phyloP scores from a whole-genome alignment of 1,140 invertebrate genomes.

The Drosophila elegans region DNA sequence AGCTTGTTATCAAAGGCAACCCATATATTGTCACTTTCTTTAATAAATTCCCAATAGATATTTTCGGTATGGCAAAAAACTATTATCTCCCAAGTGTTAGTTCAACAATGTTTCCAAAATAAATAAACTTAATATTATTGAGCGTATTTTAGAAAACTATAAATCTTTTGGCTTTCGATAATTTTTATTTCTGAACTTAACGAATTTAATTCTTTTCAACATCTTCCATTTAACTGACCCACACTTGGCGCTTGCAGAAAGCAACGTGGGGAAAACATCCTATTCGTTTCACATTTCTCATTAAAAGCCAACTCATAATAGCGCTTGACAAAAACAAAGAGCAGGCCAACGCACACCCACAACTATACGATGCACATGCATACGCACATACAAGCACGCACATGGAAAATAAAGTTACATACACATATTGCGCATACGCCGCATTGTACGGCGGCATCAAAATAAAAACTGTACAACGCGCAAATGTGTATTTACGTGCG shows the following conservation, averaged over 20 bases:
- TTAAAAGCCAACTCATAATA: slow-evolving; percentile 48
- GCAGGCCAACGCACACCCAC: slow-evolving; percentile 6
- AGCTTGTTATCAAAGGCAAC: too few species aligned
- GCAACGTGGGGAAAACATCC: slow-evolving; percentile 11
- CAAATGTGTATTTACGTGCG: not conserved
- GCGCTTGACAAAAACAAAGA: slow-evolving; percentile 50
- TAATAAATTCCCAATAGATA: too few species aligned
- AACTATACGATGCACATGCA: slow-evolving; percentile 5
- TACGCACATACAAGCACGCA: slow-evolving; percentile 29
- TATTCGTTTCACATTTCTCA: slow-evolving; percentile 44
- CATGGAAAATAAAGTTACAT: slow-evolving; percentile 29
- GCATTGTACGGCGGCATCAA: slow-evolving; percentile 43
- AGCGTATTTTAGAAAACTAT: too few species aligned
- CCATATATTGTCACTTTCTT: too few species aligned
- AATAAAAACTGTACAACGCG: slow-evolving; percentile 54
- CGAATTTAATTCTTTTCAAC: not conserved
- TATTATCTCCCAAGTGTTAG: too few species aligned
- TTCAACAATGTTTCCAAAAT: too few species aligned
- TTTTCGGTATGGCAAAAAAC: too few species aligned
- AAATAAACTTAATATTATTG: too few species aligned
- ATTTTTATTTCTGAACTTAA: not conserved
- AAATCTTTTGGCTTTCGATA: too few species aligned
- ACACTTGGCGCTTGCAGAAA: slow-evolving; percentile 1
- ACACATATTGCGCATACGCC: slow-evolving; percentile 58
- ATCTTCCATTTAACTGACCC: slow-evolving; percentile 6